These are phyloP conservation scores for Siniperca scherzeri DNA, from an alignment of 2,797 vertebrate genomes.

Conservation along the genomic window DNA sequence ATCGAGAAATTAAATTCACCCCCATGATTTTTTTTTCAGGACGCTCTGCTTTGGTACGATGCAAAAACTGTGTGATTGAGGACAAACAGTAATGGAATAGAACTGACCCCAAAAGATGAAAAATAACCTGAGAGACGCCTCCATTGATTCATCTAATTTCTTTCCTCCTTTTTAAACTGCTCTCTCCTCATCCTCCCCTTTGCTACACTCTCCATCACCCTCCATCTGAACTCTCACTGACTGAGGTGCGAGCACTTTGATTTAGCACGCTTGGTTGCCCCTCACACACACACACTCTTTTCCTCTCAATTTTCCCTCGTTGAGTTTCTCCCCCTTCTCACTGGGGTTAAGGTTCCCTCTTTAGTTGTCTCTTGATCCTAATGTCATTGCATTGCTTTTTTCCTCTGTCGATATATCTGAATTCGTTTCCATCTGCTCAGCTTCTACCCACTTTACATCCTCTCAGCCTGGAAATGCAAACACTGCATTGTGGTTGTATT, in stretches of 20 bases:
- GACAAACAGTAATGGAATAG: constrained; percentile 60
- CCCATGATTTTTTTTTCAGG: not conserved
- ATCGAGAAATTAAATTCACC: constrained; percentile 73
- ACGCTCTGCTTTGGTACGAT: constrained; percentile 32
- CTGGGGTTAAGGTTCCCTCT: constrained; percentile 44
- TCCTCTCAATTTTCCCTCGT: constrained; percentile 28
- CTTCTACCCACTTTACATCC: constrained; percentile 32
- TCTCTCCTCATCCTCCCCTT: constrained; percentile 59
- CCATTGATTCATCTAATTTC: constrained; percentile 63
- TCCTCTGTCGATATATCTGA: constrained; percentile 37
- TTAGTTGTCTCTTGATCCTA: constrained; percentile 45
- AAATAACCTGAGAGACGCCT: constrained; percentile 55
- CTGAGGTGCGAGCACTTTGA: constrained; percentile 74
- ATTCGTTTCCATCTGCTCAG: constrained; percentile 56
- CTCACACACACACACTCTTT: constrained; percentile 17
- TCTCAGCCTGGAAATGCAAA: constrained; percentile 20
- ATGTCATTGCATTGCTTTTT: constrained; percentile 42
- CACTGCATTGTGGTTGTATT: constrained; percentile 12
- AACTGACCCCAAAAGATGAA: constrained; percentile 64
- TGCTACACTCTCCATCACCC: constrained; percentile 58
- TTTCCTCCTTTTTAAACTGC: constrained; percentile 34
- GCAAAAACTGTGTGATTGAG: constrained; percentile 52
- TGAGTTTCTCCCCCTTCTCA: constrained; percentile 33
- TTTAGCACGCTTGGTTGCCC: constrained; percentile 53
- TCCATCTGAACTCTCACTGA: constrained; percentile 75